Base-by-base conservation (phyloP, 1,140 invertebrate genomes). In the Lasioglossum albipes region DNA sequence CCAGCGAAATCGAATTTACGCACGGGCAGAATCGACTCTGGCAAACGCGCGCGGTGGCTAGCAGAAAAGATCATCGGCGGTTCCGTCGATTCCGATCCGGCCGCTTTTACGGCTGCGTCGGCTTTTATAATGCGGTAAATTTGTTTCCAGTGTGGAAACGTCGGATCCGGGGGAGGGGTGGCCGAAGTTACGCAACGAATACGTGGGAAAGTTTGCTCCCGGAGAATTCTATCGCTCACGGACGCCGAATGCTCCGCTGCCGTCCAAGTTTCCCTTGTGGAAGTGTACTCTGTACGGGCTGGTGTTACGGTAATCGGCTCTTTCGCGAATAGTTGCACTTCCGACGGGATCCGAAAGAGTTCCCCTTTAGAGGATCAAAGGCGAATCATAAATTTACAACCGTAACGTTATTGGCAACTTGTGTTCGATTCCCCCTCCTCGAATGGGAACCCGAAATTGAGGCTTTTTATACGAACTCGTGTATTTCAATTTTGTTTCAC, bases 111-210 rank as follows among this genome's bases (percentile, higher is more conserved):
- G 31, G 62, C 18, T 9, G 62, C 62, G 62, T 65, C 31, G 62
- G 62, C 62, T 65, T 65, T 65, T 65, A 41, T 65, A 65, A 41
- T 9, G 62, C 31, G 36, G 62, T 20, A 41, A 65, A 65, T 65
- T 65, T 65, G 62, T 65, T 65, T 65, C 62, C 31, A 20, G 3
- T 6, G 10, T 16, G 27, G 27, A 64, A 57, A 65, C 62, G 61
- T 13, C 27, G 62, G 45, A 16, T 13, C 62, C 31, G 16, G 13
- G 31, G 12, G 52, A 13, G 45, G 45, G 45, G 13, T 36, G 36
- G 1, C 9, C 61, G 62, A 64, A 64, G 62, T 65, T 65, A 41
- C 62, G 62, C 31, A 65, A 65, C 62, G 62, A 65, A 65, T 65
- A 65, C 31, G 36, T 65, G 62, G 62, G 62, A 65, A 65, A 65